Conservation (phyloP, 1,140 invertebrate species). For the Dinoponera quadriceps region DNA sequence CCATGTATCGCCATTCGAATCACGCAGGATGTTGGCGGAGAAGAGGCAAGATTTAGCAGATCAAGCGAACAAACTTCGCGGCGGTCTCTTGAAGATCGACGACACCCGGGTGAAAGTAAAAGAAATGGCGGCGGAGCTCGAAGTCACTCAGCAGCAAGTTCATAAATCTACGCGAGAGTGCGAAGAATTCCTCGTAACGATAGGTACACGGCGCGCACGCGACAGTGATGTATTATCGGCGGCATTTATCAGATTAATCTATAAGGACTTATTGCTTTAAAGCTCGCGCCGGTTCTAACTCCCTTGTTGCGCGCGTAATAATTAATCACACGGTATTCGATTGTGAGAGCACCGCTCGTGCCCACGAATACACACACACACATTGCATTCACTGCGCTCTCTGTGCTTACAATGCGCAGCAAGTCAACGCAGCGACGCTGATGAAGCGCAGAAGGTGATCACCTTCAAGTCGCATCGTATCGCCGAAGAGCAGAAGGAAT, state of each 20-base stretch:
- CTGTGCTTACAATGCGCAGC: slow-evolving; percentile 76
- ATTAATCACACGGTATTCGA: slow-evolving; percentile 52
- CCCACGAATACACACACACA: too few relatives aligned
- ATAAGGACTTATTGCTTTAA: slow-evolving; percentile 59
- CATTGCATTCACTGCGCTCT: neutral
- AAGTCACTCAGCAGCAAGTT: slow-evolving; percentile 90
- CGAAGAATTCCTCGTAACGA: slow-evolving; percentile 91
- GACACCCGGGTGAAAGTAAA: slow-evolving; percentile 90
- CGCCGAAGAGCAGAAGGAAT: slow-evolving; percentile 91
- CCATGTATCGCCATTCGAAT: neutral
- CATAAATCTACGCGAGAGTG: slow-evolving; percentile 86
- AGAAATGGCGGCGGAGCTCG: slow-evolving; percentile 92
- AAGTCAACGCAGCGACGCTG: slow-evolving; percentile 91
- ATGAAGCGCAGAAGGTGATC: slow-evolving; percentile 89
- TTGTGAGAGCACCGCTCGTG: neutral
- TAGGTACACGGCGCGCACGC: slow-evolving; percentile 79
- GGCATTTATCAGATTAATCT: slow-evolving; percentile 61
- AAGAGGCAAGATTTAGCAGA: slow-evolving; percentile 90
- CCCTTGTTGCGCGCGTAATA: slow-evolving; percentile 28
- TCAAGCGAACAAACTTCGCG: slow-evolving; percentile 89
- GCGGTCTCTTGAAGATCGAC: slow-evolving; percentile 78
- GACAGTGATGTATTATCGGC: slow-evolving; percentile 67
- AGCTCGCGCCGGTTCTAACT: slow-evolving; percentile 24
- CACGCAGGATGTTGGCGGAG: slow-evolving; percentile 88
- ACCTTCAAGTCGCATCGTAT: slow-evolving; percentile 89